A percentile compares a stretch with the other conserved stretches of the same genome.
Conservation (phyloP, 2,888 invertebrate genomes). For the Acrobasis repandana region DNA sequence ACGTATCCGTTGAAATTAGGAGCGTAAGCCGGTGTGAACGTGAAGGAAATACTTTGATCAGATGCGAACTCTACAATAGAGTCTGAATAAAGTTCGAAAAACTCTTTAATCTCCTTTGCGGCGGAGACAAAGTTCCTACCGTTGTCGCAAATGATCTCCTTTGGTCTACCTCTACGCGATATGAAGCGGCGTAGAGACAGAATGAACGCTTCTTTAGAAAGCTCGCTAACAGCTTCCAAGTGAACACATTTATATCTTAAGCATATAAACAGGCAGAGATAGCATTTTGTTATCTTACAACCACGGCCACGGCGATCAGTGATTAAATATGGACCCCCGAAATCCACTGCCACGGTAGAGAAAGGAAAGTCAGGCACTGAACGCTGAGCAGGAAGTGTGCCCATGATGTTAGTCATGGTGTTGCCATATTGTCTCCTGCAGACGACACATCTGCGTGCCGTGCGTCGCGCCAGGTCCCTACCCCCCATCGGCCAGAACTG, state of each 20-base stretch:
- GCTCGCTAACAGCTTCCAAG: background rate
- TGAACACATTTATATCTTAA: background rate
- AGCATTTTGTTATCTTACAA: constrained; percentile 24
- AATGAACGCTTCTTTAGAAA: background rate
- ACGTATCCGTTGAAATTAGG: no score
- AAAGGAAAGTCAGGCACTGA: constrained; percentile 24
- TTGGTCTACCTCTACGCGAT: background rate
- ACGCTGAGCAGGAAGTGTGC: constrained; percentile 19
- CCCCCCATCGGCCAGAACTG: constrained; percentile 26
- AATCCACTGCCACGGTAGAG: constrained; percentile 20
- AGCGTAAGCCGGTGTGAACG: background rate
- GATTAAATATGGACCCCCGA: constrained; percentile 24
- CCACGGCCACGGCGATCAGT: constrained; percentile 28
- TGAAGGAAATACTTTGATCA: background rate
- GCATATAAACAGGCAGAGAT: constrained; percentile 22
- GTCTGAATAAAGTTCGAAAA: background rate
- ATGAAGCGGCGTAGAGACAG: background rate
- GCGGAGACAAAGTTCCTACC: background rate
- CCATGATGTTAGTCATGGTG: constrained; percentile 19
- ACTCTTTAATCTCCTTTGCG: background rate
- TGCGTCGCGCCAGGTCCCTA: constrained; percentile 24
- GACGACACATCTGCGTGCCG: constrained; percentile 22
- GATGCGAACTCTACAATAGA: background rate
- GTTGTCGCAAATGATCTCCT: background rate
- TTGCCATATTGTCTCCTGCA: constrained; percentile 13